phyloP scores from a whole-genome alignment of 2,888 invertebrate genomes.

The Apodemia zela region DNA sequence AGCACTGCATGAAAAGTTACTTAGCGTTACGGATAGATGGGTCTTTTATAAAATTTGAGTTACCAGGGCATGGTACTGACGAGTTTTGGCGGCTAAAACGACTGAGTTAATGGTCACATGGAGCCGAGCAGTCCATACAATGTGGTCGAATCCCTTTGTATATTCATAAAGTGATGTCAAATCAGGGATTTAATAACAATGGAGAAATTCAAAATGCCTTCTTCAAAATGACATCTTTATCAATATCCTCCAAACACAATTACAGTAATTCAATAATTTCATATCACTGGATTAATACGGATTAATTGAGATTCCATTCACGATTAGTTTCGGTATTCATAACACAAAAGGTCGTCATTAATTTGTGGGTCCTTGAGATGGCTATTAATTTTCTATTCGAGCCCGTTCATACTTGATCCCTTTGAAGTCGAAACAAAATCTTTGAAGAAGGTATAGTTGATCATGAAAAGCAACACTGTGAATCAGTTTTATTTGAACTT shows the following conservation, averaged over 20 bases:
- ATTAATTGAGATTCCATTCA: slow-evolving; percentile 5
- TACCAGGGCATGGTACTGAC: too few species aligned
- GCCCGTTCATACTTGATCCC: slow-evolving; percentile 2
- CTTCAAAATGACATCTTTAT: not conserved
- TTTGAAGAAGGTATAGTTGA: not conserved
- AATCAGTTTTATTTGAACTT: too few species aligned
- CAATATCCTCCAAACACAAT: not conserved
- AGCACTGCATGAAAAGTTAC: too few species aligned
- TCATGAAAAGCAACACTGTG: not conserved
- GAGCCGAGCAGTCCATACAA: too few species aligned
- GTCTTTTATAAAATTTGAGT: too few species aligned
- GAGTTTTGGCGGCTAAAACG: too few species aligned
- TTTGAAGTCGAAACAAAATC: slow-evolving; percentile 10
- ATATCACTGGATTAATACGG: not conserved
- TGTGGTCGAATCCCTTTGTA: not conserved
- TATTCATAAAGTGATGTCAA: not conserved
- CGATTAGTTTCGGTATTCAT: slow-evolving; percentile 6
- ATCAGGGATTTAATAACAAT: not conserved
- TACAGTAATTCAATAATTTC: slow-evolving; percentile 1
- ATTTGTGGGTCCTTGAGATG: not conserved
- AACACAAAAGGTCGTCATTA: slow-evolving; percentile 8
- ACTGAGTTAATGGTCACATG: too few species aligned
- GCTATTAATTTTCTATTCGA: slow-evolving; percentile 9
- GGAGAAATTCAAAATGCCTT: not conserved
- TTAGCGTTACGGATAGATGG: too few species aligned